Conservation (phyloP, 2,888 invertebrate species). For the Polymixis lichenea region DNA sequence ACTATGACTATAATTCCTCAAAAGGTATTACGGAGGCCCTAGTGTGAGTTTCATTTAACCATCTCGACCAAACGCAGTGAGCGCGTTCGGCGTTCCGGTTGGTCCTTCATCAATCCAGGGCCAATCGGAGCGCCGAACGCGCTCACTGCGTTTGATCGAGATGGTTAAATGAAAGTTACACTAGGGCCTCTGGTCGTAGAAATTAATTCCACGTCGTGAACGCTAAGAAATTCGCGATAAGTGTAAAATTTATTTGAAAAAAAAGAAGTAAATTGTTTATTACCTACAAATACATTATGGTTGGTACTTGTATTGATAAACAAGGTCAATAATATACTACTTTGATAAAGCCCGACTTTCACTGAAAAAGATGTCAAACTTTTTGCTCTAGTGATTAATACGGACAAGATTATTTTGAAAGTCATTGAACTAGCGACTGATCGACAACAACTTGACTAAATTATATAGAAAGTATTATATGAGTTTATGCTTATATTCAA, state of each 20-base stretch:
- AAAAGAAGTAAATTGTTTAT: neutral
- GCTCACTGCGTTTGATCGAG: too few relatives aligned
- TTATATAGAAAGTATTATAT: neutral
- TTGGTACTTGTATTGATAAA: slow-evolving; percentile 27
- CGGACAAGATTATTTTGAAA: slow-evolving; percentile 50
- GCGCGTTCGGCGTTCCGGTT: too few relatives aligned
- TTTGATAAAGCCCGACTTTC: slow-evolving; percentile 55
- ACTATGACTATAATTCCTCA: too few relatives aligned
- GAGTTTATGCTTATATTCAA: neutral
- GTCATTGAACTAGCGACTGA: slow-evolving; percentile 45
- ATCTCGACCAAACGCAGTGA: too few relatives aligned
- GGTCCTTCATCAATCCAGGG: too few relatives aligned
- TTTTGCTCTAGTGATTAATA: slow-evolving; percentile 50
- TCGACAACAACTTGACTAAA: slow-evolving; percentile 11
- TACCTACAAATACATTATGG: slow-evolving; percentile 1
- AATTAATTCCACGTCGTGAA: neutral
- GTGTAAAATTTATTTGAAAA: neutral
- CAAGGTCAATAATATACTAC: slow-evolving; percentile 52
- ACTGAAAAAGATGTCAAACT: slow-evolving; percentile 55
- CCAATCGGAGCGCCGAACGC: too few relatives aligned
- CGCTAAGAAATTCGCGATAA: neutral
- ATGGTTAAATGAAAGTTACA: too few relatives aligned
- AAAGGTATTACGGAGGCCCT: too few relatives aligned
- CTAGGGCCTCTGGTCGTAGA: too few relatives aligned
- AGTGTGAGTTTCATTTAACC: too few relatives aligned